phyloP scores from a whole-genome alignment of 2,888 invertebrate species.

The Rotaria macrura region DNA sequence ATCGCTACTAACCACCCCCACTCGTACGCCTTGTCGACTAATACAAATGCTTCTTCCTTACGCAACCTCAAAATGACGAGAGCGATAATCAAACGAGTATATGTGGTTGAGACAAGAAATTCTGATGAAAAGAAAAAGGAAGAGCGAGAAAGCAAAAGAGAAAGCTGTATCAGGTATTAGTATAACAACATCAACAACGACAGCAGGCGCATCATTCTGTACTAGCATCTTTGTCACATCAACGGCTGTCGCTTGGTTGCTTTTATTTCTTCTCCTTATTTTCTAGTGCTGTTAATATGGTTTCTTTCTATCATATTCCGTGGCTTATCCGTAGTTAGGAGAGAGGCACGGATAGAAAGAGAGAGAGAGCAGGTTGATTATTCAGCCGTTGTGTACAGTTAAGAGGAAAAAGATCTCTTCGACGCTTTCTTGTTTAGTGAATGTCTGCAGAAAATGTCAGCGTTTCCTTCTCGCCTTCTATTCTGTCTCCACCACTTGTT shows the following conservation, averaged over 20 bases:
- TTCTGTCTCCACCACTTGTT: background rate
- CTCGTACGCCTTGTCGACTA: background rate
- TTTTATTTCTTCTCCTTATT: background rate
- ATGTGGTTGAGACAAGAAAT: background rate
- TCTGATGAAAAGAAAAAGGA: background rate
- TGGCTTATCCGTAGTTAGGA: background rate
- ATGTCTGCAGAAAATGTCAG: background rate
- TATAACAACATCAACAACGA: background rate
- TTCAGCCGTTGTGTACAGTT: background rate
- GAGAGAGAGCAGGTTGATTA: background rate
- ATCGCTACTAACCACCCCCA: background rate
- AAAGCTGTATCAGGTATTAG: slow-evolving; percentile 13
- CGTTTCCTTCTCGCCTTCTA: background rate
- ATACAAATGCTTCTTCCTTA: background rate
- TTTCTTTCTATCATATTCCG: background rate
- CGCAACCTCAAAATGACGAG: background rate
- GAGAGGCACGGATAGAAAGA: no score
- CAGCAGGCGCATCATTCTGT: background rate
- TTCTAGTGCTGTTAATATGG: background rate
- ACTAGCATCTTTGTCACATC: slow-evolving; percentile 18
- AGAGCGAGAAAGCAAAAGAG: background rate
- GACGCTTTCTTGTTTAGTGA: background rate
- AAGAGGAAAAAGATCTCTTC: background rate
- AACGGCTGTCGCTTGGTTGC: background rate
- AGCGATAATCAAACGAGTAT: background rate